Base-by-base conservation (phyloP, 2,797 vertebrate genomes). In the Acestrorhynchus altus region DNA sequence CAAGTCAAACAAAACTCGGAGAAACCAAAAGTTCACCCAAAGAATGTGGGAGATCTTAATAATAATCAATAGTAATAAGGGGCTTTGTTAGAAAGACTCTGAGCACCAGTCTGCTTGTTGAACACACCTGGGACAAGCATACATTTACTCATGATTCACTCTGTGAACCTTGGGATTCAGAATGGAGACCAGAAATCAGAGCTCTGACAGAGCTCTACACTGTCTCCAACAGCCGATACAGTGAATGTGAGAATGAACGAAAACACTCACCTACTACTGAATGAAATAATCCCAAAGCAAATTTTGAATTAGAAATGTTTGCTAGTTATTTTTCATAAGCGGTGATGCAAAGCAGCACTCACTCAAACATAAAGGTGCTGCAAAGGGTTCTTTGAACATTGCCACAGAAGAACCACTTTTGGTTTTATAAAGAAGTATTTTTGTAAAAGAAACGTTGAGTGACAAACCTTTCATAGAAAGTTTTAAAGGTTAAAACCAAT, bases 71-170 rank as follows among this genome's bases (percentile, higher is more conserved):
- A 52, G 66, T 64, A 64, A 82, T 57, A 49, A 66, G 35, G 35
- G 7, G 49, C 42, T 75, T 73, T 73, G 61, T 81, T 71, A 75
- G 63, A 20, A 56, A 39, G 73, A 63, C 54, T 51, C 74, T 59
- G 44, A 72, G 77, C 77, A 78, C 79, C 81, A 20, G 76, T 83
- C 80, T 82, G 82, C 77, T 74, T 83, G 77, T 82, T 82, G 81
- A 85, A 85, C 82, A 85, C 84, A 80, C 77, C 80, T 73, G 72
- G 73, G 68, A 76, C 42, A 24, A 70, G 28, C 40, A 68, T 56
- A 39, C 31, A 69, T 76, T 76, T 64, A 81, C 77, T 77, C 44
- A 82, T 65, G 39, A 81, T 74, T 72, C 74, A 73, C 52, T 76
- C 71, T 56, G 39, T 79, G 22, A 56, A 66, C 51, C 63, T 70